Evolutionary conservation across 2,113 vertebrate genomes (phyloP).

Genomic region (Donacobius atricapilla): DNA sequence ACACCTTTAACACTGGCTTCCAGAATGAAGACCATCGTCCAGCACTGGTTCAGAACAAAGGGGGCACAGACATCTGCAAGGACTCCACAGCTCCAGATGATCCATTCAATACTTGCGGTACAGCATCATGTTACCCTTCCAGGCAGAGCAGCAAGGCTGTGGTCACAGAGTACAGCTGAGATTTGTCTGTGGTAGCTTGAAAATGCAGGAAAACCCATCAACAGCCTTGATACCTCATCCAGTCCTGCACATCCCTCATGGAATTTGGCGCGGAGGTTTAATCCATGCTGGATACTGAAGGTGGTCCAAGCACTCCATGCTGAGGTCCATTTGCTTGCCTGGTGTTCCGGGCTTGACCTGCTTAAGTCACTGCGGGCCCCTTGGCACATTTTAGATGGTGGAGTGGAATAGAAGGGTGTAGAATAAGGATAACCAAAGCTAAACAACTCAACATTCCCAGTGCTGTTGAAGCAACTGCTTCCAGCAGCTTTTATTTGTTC

Average conservation of each 20-base stretch:
- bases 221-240: neutral
- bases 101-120: neutral
- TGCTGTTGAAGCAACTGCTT: neutral
- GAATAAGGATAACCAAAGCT: neutral
- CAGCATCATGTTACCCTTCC: no score
- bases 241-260: neutral
- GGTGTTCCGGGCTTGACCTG: neutral
- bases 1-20: neutral
- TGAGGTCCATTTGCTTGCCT: rapidly evolving
- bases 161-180: neutral
- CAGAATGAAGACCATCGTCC: neutral
- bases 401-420: neutral
- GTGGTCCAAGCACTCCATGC: neutral
- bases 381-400: neutral
- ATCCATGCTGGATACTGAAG: neutral
- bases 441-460: neutral
- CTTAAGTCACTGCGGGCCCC: neutral
- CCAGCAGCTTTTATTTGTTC: neutral
- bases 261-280: neutral
- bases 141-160: neutral
- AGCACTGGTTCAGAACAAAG: neutral
- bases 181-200: neutral
- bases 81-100: neutral
- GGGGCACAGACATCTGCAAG: neutral
- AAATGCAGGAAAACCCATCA: neutral